phyloP scores from a whole-genome alignment of 2,888 invertebrate species.

The Acanthococcus lagerstroemiae region DNA sequence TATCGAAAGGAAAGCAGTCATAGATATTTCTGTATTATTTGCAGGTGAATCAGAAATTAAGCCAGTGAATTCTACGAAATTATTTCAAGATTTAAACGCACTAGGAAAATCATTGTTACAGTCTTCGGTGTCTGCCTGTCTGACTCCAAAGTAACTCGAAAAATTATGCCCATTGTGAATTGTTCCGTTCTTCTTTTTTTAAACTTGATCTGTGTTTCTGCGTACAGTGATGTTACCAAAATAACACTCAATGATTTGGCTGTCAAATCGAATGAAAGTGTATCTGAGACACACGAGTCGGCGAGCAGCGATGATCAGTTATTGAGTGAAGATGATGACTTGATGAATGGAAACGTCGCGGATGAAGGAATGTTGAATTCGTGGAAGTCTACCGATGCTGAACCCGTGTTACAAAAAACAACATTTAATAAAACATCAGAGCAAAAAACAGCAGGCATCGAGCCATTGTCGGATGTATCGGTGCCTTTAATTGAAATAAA shows the following conservation, averaged over 20 bases:
- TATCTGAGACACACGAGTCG: neutral
- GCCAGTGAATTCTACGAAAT: slow-evolving; percentile 12
- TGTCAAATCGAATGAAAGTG: neutral
- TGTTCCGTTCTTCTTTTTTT: neutral
- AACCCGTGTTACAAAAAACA: too few relatives aligned
- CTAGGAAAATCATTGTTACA: slow-evolving; percentile 21
- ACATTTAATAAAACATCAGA: neutral
- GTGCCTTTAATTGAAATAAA: slow-evolving; percentile 66
- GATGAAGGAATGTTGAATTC: neutral
- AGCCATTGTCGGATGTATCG: slow-evolving; percentile 56
- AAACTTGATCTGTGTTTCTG: neutral
- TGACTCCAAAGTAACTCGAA: neutral
- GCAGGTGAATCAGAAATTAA: neutral
- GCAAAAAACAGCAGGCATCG: slow-evolving; percentile 33
- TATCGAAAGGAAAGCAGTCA: too few relatives aligned
- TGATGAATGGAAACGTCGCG: neutral
- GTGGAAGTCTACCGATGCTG: neutral
- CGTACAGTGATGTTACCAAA: neutral
- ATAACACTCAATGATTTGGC: neutral
- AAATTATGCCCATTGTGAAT: neutral
- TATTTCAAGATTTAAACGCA: slow-evolving; percentile 23
- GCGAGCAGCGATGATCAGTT: neutral
- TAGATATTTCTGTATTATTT: neutral
- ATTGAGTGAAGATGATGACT: neutral
- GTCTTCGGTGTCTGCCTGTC: neutral